A percentile compares a stretch with the other conserved stretches of the same genome.
These are phyloP conservation scores for Illadopsis cleaveri DNA, from an alignment of 2,113 vertebrate genomes.

Conservation along the genomic window DNA sequence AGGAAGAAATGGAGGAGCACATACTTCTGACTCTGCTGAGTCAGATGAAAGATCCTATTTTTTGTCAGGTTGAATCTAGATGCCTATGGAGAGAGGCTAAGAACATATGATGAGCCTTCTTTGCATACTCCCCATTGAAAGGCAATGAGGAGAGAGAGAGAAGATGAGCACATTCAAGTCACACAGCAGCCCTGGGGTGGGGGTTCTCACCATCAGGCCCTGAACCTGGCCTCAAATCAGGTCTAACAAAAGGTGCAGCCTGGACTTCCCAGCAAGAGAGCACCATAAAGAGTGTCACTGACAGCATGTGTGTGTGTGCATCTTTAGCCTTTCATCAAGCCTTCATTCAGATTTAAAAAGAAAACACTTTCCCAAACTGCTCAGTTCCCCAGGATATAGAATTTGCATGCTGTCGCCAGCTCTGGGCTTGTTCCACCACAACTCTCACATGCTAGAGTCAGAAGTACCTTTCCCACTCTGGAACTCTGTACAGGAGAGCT, in stretches of 20 bases:
- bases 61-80: not conserved
- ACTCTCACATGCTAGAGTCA: not conserved
- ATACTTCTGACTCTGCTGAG: not conserved
- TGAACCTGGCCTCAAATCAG: not conserved
- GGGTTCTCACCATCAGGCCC: not conserved
- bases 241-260: not conserved
- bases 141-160: not conserved
- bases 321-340: not conserved
- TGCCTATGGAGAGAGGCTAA: not conserved
- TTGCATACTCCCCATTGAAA: not conserved
- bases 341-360: not conserved
- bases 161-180: not conserved
- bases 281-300: not conserved
- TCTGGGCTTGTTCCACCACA: not conserved
- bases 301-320: not conserved
- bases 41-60: not conserved
- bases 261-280: not conserved
- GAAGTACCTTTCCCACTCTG: not conserved
- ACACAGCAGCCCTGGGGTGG: not conserved
- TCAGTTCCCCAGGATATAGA: not conserved
- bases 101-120: not conserved
- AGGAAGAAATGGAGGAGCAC: not conserved
- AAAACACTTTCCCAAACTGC: not conserved
- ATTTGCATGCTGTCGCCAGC: not conserved
- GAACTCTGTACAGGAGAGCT: not conserved